Evolutionary conservation across 1,140 invertebrate genomes (phyloP).

Genomic region (Cotesia glomerata): DNA sequence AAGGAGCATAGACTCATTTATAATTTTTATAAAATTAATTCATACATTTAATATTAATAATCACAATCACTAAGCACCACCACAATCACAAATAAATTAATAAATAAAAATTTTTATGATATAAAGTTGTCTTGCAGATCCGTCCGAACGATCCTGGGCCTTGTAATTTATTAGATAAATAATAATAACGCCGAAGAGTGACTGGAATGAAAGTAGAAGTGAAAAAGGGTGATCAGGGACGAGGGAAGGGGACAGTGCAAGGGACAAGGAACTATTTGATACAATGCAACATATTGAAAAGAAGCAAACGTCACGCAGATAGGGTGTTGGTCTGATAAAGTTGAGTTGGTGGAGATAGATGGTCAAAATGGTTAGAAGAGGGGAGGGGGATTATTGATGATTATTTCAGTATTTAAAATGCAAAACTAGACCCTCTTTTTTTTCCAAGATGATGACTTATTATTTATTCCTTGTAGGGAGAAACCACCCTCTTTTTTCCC

Average conservation of each 20-base stretch:
- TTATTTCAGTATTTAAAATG: background rate
- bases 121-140: too few relatives aligned
- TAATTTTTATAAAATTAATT: conserved; percentile 18
- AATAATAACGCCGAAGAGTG: background rate
- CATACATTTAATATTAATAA: background rate
- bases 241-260: too few relatives aligned
- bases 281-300: too few relatives aligned
- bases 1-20: conserved; percentile 70
- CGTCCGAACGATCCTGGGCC: too few relatives aligned
- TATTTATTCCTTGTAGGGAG: conserved; percentile 57
- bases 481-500: background rate
- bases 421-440: background rate
- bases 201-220: background rate
- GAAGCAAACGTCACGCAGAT: background rate
- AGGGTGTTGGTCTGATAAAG: background rate
- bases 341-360: background rate
- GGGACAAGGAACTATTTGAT: too few relatives aligned
- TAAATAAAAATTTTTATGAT: background rate
- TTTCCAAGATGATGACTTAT: conserved; percentile 49
- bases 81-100: background rate
- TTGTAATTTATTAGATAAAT: background rate
- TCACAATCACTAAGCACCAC: background rate
- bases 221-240: too few relatives aligned
- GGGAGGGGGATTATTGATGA: background rate
- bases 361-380: background rate